A percentile compares a stretch with the other conserved stretches of the same genome.
These are phyloP conservation scores for Chaetodon auriga DNA, from an alignment of 2,113 vertebrate species.

Conservation along the genomic window DNA sequence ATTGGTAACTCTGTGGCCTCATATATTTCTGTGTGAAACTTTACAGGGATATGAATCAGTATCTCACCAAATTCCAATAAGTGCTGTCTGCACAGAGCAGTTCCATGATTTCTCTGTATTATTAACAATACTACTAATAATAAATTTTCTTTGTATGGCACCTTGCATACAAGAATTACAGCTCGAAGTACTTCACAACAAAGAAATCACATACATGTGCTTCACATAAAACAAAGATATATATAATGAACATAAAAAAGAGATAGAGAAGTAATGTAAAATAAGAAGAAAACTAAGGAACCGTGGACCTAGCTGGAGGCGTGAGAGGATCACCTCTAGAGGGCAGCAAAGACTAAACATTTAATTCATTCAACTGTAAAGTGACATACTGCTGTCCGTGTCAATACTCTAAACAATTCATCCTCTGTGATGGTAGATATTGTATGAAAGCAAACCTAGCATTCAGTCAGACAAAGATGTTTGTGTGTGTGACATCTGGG, in stretches of 20 bases:
- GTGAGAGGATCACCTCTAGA: constrained; percentile 34
- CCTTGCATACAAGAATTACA: too few species aligned
- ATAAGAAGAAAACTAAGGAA: too few species aligned
- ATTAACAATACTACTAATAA: too few species aligned
- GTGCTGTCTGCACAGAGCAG: background rate
- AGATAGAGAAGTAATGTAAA: too few species aligned
- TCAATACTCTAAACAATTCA: constrained; percentile 11
- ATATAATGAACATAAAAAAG: too few species aligned
- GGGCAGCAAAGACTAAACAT: constrained; percentile 58
- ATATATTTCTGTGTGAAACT: background rate
- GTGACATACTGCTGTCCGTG: background rate
- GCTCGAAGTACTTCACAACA: too few species aligned
- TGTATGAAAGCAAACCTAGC: background rate
- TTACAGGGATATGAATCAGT: background rate
- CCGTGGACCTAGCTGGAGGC: too few species aligned
- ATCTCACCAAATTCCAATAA: too few species aligned
- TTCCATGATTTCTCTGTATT: background rate
- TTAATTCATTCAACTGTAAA: background rate
- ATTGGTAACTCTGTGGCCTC: background rate
- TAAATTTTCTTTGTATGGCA: too few species aligned
- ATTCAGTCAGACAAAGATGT: background rate
- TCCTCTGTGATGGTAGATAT: background rate
- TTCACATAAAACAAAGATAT: too few species aligned
- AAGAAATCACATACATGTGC: too few species aligned
- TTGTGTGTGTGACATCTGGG: background rate